Base-by-base conservation (phyloP, 2,797 vertebrate genomes). In the Onychomys torridus region DNA sequence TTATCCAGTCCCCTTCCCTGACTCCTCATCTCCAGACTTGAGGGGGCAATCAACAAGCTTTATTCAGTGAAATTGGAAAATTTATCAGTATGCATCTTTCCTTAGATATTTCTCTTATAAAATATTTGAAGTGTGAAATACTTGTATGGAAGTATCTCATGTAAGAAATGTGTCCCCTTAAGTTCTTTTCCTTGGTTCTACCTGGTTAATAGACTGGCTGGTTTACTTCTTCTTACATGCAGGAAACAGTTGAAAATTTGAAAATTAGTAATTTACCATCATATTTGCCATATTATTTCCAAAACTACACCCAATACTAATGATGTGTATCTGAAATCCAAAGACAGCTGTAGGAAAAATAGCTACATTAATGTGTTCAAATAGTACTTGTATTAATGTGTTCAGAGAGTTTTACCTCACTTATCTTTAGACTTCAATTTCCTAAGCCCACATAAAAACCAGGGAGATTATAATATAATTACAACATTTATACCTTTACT, bases 391-490 rank as follows among this genome's bases (percentile, higher is more conserved):
- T 25, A 77, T 63, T 43, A 86, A 79, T 75, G 67, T 43, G 73
- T 8, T 86, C 2, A 11, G n/a, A 14, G n/a, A 85, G 40, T 71
- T 5, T 89, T 61, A 78, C 5, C 73, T 43, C 65, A 27, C 3
- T 40, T 90, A 76, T 69, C 34, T 85, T 89, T 86, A 55, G 52
- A 89, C 6, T 84, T 91, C 32, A 91, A 95, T 61, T 95, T 94
- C 76, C n/a, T 85, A 93, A 65, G 1, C 10, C 43, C 88, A 82
- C 12, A 12, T 81, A 63, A 67, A 91, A 92, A 67, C 1, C 61
- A 71, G n/a, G 69, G 21, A n/a, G 12, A 52, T 52, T 27, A 27
- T 8, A 52, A 49, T n/a, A 67, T n/a, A 67, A 67, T 49, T 27
- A n/a, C 0, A 69, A 34, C 3, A 69, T n/a, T 49, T 69, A 21